Evolutionary conservation across 2,888 invertebrate genomes (phyloP).

Genomic region (Conchocele bisecta): DNA sequence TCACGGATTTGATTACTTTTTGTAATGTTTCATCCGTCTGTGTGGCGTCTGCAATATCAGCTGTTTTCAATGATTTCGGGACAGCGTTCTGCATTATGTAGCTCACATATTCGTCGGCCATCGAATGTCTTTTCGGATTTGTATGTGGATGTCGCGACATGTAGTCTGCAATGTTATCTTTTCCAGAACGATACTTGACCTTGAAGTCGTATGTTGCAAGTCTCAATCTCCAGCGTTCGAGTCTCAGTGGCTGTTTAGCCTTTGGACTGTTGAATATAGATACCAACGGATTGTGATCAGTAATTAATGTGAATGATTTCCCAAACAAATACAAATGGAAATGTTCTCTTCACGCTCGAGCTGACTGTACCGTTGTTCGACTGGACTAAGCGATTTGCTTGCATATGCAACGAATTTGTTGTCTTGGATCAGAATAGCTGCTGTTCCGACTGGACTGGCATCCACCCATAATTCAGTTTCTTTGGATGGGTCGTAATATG

Average conservation of each 20-base stretch:
- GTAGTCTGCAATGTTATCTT: constrained; percentile 60
- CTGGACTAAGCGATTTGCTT: constrained; percentile 45
- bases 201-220: constrained; percentile 47
- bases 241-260: constrained; percentile 49
- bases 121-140: not conserved
- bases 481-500: constrained; percentile 46
- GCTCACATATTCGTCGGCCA: constrained; percentile 39
- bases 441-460: constrained; percentile 54
- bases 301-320: constrained; percentile 57
- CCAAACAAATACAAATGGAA: constrained; percentile 68
- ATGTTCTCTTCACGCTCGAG: constrained; percentile 64
- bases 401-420: constrained; percentile 48
- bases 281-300: constrained; percentile 69
- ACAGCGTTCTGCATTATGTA: constrained; percentile 17
- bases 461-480: constrained; percentile 51
- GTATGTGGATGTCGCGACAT: constrained; percentile 52
- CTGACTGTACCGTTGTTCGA: constrained; percentile 61
- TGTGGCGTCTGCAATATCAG: constrained; percentile 23
- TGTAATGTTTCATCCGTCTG: not conserved
- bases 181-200: constrained; percentile 53
- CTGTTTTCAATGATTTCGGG: constrained; percentile 36
- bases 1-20: not conserved
- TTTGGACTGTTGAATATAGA: constrained; percentile 64
- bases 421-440: constrained; percentile 51
- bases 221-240: constrained; percentile 50